Evolutionary conservation across 2,888 invertebrate genomes (phyloP).

Genomic region (Corbicula japonica): DNA sequence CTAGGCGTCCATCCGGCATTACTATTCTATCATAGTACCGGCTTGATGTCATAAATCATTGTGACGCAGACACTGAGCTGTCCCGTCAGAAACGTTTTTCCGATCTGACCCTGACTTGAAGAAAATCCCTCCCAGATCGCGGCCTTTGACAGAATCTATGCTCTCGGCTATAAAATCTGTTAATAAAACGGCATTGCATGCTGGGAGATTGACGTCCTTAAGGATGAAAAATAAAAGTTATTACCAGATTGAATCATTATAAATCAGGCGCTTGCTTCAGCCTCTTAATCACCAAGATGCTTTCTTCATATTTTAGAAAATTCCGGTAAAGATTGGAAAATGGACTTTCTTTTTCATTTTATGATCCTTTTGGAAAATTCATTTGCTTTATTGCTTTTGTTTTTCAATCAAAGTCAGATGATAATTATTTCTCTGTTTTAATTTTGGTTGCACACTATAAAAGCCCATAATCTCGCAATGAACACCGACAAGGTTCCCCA

Average conservation of each 20-base stretch:
- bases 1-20: too few species aligned
- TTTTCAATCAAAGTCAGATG: slow-evolving; percentile 54
- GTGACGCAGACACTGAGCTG: slow-evolving; percentile 17
- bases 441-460: slow-evolving; percentile 52
- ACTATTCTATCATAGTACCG: too few species aligned
- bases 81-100: slow-evolving; percentile 45
- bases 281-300: slow-evolving; percentile 60
- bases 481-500: slow-evolving; percentile 46
- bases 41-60: slow-evolving; percentile 57
- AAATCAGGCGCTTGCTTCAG: slow-evolving; percentile 58
- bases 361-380: slow-evolving; percentile 58
- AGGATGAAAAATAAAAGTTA: slow-evolving; percentile 67
- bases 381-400: slow-evolving; percentile 63
- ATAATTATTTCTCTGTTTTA: slow-evolving; percentile 58
- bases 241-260: slow-evolving; percentile 62
- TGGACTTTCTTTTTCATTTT: slow-evolving; percentile 59
- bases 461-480: slow-evolving; percentile 46
- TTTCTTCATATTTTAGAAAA: slow-evolving; percentile 63
- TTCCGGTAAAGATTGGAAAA: slow-evolving; percentile 52
- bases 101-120: slow-evolving; percentile 52
- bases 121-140: slow-evolving; percentile 54
- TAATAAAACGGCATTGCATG: slow-evolving; percentile 63
- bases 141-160: slow-evolving; percentile 63
- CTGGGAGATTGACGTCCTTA: slow-evolving; percentile 57
- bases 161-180: slow-evolving; percentile 63